phyloP scores from a whole-genome alignment of 2,797 vertebrate genomes.

The Fratercula arctica region DNA sequence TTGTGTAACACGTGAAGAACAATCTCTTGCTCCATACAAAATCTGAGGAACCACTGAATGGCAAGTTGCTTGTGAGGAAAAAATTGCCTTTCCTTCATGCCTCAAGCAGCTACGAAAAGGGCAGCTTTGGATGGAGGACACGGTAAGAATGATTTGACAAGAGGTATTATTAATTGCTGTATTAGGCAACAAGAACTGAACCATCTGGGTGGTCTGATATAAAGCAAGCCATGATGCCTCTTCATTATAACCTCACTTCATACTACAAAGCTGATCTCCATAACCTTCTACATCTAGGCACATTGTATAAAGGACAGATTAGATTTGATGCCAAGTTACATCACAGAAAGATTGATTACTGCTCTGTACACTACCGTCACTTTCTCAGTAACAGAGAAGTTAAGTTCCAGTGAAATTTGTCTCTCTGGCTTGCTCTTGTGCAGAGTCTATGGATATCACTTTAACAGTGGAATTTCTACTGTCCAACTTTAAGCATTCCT shows the following conservation, averaged over 20 bases:
- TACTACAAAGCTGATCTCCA: neutral
- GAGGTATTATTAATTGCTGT: neutral
- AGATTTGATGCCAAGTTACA: neutral
- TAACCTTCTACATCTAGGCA: neutral
- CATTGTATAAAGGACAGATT: neutral
- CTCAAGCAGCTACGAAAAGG: neutral
- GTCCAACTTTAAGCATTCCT: neutral
- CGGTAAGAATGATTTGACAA: neutral
- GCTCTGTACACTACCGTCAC: neutral
- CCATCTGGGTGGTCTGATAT: accelerated
- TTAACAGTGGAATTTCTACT: neutral
- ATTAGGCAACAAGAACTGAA: neutral
- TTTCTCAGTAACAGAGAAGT: neutral
- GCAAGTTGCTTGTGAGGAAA: constrained; percentile 45
- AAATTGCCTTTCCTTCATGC: neutral
- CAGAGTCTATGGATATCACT: accelerated
- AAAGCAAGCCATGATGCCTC: neutral
- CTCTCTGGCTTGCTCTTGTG: neutral
- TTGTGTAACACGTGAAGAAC: constrained; percentile 58
- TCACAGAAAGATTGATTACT: neutral
- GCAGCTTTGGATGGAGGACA: neutral
- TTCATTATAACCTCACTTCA: neutral
- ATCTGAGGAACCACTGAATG: constrained; percentile 72
- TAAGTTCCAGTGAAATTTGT: too few species aligned
- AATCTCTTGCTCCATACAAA: constrained; percentile 57